These are phyloP conservation scores for Chaenodraco wilsoni DNA, from an alignment of 2,797 vertebrate genomes.

Conservation along the genomic window DNA sequence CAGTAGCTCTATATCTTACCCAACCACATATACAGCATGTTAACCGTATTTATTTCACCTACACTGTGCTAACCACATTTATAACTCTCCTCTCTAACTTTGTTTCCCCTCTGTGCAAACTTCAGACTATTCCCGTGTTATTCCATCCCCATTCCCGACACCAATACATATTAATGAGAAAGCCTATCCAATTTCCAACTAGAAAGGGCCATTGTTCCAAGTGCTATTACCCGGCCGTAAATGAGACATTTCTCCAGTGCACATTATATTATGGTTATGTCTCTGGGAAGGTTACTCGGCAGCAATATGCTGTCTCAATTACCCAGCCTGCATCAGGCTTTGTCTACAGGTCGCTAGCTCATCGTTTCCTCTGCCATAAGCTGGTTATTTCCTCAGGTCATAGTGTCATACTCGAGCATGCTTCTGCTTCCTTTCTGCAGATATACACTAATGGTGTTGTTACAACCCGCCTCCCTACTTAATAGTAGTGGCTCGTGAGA, in stretches of 20 bases:
- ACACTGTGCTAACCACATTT: not conserved
- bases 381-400: slow-evolving; percentile 58
- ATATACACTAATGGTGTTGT: slow-evolving; percentile 46
- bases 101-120: slow-evolving; percentile 37
- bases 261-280: slow-evolving; percentile 66
- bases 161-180: slow-evolving; percentile 71
- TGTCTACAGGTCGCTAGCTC: slow-evolving; percentile 65
- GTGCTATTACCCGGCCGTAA: slow-evolving; percentile 63
- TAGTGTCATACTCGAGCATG: slow-evolving; percentile 52
- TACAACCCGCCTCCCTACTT: too few species aligned
- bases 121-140: slow-evolving; percentile 28
- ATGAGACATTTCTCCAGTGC: slow-evolving; percentile 63
- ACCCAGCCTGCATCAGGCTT: slow-evolving; percentile 57
- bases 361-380: slow-evolving; percentile 65
- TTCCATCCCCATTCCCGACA: slow-evolving; percentile 46
- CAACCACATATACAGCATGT: not conserved
- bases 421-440: slow-evolving; percentile 38
- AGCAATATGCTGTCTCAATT: slow-evolving; percentile 69
- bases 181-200: slow-evolving; percentile 58
- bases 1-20: not conserved
- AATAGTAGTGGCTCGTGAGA: too few species aligned
- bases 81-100: slow-evolving; percentile 26
- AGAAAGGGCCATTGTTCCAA: slow-evolving; percentile 66
- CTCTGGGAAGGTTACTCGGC: slow-evolving; percentile 63
- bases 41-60: slow-evolving; percentile 14